These are phyloP conservation scores for Lasioglossum marginatum DNA, from an alignment of 2,888 invertebrate species.

Conservation along the genomic window DNA sequence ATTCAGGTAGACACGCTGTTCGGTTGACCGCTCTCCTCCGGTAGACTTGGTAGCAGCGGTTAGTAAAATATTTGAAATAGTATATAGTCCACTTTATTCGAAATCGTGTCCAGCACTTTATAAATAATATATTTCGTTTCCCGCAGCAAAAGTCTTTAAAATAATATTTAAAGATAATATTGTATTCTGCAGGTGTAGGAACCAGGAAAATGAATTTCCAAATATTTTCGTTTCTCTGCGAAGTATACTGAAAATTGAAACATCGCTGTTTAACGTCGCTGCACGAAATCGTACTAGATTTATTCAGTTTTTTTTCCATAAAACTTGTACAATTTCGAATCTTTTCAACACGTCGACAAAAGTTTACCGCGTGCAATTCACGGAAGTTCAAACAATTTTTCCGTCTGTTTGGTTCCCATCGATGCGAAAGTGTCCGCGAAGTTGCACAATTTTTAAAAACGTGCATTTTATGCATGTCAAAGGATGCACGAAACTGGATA, in stretches of 20 bases:
- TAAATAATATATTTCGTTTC: not conserved
- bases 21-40: not conserved
- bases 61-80: not conserved
- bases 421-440: not conserved
- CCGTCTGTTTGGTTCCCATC: not conserved
- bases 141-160: not conserved
- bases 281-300: not conserved
- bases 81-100: not conserved
- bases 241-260: not conserved
- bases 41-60: not conserved
- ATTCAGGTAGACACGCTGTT: not conserved
- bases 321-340: not conserved
- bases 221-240: not conserved
- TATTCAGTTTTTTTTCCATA: not conserved
- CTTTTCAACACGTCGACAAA: not conserved
- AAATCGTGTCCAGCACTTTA: not conserved
- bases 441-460: not conserved
- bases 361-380: not conserved
- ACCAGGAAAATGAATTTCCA: not conserved
- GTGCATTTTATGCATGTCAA: not conserved
- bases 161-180: not conserved
- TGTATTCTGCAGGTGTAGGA: not conserved
- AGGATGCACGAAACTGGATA: not conserved
- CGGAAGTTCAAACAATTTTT: not conserved
- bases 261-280: not conserved